phyloP scores from a whole-genome alignment of 2,797 vertebrate species.

The Diceros bicornis region DNA sequence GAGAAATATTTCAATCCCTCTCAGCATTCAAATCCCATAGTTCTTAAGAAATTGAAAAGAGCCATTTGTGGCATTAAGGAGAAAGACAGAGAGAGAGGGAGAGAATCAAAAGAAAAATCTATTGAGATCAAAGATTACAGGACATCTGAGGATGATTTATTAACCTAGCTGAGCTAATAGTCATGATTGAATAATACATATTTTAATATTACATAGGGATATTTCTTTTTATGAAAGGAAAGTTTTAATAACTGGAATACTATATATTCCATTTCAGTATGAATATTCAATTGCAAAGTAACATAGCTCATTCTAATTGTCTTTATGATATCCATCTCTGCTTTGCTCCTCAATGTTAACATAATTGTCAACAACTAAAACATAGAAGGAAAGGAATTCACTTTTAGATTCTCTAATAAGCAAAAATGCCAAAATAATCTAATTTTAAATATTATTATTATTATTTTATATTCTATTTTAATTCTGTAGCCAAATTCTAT shows the following conservation, averaged over 20 bases:
- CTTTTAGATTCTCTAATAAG: slow-evolving; percentile 29
- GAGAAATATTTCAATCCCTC: background rate
- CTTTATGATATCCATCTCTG: background rate
- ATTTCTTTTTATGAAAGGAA: background rate
- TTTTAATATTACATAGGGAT: slow-evolving; percentile 14
- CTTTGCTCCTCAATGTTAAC: slow-evolving; percentile 5
- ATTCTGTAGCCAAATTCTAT: too few species aligned
- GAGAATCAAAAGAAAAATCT: slow-evolving; percentile 18
- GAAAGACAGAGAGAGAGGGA: background rate
- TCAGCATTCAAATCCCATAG: background rate
- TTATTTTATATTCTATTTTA: too few species aligned
- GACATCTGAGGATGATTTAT: background rate
- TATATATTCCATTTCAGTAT: background rate
- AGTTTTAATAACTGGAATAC: background rate
- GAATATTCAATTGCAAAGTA: slow-evolving; percentile 4
- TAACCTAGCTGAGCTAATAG: background rate
- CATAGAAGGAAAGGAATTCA: background rate
- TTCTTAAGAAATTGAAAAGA: slow-evolving; percentile 32
- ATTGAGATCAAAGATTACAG: background rate
- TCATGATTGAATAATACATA: slow-evolving; percentile 20
- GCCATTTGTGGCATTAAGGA: background rate
- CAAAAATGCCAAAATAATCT: slow-evolving; percentile 19
- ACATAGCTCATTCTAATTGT: background rate
- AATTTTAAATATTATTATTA: slow-evolving; percentile 34
- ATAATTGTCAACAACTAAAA: slow-evolving; percentile 37